A percentile compares a stretch with the other conserved stretches of the same genome.
phyloP scores from a whole-genome alignment of 53 echinoderm and acorn worm genomes.

The Holothuria leucospilota region DNA sequence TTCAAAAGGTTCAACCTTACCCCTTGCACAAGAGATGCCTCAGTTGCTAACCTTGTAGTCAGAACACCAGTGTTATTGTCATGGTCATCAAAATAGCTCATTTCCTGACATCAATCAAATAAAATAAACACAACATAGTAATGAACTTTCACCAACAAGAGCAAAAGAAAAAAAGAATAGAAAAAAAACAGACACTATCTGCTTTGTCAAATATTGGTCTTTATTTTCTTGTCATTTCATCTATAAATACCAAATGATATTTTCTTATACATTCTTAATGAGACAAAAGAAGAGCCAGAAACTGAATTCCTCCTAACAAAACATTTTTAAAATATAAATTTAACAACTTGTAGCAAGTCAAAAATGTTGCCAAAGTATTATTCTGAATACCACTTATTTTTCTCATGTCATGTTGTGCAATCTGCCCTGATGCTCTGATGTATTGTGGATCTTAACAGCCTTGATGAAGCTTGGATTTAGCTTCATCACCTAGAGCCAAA shows the following conservation, averaged over 20 bases:
- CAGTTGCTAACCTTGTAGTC: conserved; percentile 83
- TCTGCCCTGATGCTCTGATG: too few relatives aligned
- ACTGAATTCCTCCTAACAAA: too few relatives aligned
- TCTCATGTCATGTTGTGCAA: too few relatives aligned
- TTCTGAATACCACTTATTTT: too few relatives aligned
- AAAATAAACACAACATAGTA: background rate
- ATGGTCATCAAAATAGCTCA: conserved; percentile 81
- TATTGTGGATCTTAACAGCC: too few relatives aligned
- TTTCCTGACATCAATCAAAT: conserved; percentile 61
- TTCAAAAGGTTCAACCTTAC: conserved; percentile 41
- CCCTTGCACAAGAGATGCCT: conserved; percentile 82
- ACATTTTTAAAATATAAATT: too few relatives aligned
- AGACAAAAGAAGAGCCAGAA: too few relatives aligned
- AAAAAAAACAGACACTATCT: background rate
- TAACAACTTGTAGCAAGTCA: too few relatives aligned
- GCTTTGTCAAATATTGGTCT: background rate
- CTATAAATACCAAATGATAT: background rate
- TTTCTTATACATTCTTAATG: too few relatives aligned
- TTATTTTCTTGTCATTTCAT: background rate
- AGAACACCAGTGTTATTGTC: conserved; percentile 78
- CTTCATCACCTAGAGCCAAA: too few relatives aligned
- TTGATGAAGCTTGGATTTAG: too few relatives aligned
- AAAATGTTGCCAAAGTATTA: too few relatives aligned
- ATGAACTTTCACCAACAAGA: background rate
- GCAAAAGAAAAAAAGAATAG: background rate